Conservation (phyloP, 2,888 invertebrate species). For the Cancer borealis region DNA sequence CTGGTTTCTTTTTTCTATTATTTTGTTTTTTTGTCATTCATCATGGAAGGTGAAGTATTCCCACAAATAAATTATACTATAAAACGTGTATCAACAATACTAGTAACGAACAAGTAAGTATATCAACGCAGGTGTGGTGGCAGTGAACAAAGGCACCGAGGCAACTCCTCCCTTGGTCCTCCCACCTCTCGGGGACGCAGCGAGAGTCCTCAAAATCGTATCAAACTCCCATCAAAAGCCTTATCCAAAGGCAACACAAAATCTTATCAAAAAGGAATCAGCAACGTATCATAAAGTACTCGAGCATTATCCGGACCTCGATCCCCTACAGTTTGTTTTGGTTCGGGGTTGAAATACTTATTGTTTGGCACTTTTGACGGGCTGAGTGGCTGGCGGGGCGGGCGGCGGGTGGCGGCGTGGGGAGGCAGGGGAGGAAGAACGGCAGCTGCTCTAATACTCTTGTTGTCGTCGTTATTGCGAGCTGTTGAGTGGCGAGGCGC, state of each 20-base stretch:
- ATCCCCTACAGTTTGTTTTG: slow-evolving; percentile 62
- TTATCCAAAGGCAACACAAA: slow-evolving; percentile 58
- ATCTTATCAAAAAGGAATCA: slow-evolving; percentile 64
- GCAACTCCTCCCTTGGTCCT: neutral
- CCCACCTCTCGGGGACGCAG: neutral
- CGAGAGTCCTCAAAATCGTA: slow-evolving; percentile 56
- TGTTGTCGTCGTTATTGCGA: slow-evolving; percentile 38
- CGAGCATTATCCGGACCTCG: slow-evolving; percentile 59
- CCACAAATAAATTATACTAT: neutral
- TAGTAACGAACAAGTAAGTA: neutral
- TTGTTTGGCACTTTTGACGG: slow-evolving; percentile 67
- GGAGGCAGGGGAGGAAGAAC: neutral
- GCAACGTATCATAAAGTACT: slow-evolving; percentile 69
- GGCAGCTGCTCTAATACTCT: slow-evolving; percentile 37
- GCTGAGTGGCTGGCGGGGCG: slow-evolving; percentile 58
- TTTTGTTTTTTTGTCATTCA: neutral
- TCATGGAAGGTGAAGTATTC: neutral
- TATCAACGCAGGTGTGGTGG: neutral
- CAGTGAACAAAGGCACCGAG: neutral
- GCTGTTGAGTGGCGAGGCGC: slow-evolving; percentile 30
- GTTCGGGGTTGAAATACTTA: slow-evolving; percentile 65
- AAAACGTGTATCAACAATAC: neutral
- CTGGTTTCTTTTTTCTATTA: neutral
- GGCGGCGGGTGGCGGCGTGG: slow-evolving; percentile 5
- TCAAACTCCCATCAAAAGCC: slow-evolving; percentile 65